These are phyloP conservation scores for Ameiurus melas DNA, from an alignment of 2,113 vertebrate genomes.

Conservation along the genomic window DNA sequence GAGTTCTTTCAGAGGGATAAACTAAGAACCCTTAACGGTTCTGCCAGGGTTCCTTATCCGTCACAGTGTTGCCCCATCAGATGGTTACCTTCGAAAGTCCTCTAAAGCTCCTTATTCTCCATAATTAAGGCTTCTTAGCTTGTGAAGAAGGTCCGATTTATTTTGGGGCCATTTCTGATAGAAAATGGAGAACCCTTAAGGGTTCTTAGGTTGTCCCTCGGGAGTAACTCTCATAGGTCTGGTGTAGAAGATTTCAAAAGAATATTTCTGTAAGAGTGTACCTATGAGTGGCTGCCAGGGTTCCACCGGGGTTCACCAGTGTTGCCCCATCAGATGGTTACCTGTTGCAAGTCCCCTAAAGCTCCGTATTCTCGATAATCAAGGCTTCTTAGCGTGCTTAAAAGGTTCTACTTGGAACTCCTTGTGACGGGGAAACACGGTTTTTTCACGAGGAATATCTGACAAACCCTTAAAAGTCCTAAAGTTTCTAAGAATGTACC, in stretches of 20 bases:
- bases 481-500: neutral
- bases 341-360: neutral
- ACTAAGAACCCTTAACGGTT: neutral
- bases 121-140: neutral
- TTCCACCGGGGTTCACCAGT: no score
- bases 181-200: neutral
- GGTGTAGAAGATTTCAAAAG: no score
- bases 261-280: no score
- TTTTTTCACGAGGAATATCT: neutral
- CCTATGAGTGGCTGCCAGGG: no score
- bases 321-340: neutral
- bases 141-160: no score
- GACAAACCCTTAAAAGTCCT: no score
- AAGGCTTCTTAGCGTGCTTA: neutral
- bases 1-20: neutral
- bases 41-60: neutral
- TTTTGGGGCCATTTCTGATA: no score
- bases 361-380: neutral
- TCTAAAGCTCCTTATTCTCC: neutral
- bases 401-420: neutral
- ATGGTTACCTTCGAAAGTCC: neutral
- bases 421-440: neutral
- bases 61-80: neutral
- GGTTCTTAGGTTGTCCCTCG: neutral
- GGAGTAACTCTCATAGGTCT: no score